These are phyloP conservation scores for Globia sparganii DNA, from an alignment of 2,888 invertebrate species.

Conservation along the genomic window DNA sequence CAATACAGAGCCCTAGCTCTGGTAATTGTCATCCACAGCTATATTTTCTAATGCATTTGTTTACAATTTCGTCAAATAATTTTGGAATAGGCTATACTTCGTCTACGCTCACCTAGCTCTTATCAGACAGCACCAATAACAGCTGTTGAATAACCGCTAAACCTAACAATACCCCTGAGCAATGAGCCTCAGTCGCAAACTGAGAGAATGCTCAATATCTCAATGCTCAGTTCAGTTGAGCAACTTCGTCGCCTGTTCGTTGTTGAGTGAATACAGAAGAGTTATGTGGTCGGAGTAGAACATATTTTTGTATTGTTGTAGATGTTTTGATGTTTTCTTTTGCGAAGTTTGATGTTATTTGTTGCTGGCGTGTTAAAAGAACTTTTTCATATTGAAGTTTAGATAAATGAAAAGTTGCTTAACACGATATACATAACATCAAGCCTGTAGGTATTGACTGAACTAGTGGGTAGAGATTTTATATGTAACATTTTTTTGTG, in stretches of 20 bases:
- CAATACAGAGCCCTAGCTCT: neutral
- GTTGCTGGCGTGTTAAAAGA: neutral
- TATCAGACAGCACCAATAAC: slow-evolving; percentile 44
- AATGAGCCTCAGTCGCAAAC: slow-evolving; percentile 23
- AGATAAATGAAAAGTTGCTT: neutral
- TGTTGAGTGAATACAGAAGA: neutral
- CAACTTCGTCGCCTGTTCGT: slow-evolving; percentile 35
- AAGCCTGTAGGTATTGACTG: no score
- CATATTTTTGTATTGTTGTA: neutral
- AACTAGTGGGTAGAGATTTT: no score
- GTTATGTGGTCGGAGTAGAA: neutral
- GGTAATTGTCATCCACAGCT: neutral
- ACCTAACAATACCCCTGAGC: slow-evolving; percentile 27
- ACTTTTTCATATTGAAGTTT: neutral
- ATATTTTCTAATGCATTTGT: neutral
- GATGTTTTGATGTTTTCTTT: slow-evolving; percentile 9
- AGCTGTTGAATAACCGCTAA: slow-evolving; percentile 38
- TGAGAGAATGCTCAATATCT: slow-evolving; percentile 22
- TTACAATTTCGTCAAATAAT: neutral
- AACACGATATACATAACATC: no score
- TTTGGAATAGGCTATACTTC: neutral
- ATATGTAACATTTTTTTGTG: no score
- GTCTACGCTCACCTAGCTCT: slow-evolving; percentile 12
- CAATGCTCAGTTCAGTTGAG: slow-evolving; percentile 14
- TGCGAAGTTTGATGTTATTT: neutral